These are phyloP conservation scores for Dendrocopos noguchii DNA, from an alignment of 2,113 vertebrate species.

Conservation along the genomic window DNA sequence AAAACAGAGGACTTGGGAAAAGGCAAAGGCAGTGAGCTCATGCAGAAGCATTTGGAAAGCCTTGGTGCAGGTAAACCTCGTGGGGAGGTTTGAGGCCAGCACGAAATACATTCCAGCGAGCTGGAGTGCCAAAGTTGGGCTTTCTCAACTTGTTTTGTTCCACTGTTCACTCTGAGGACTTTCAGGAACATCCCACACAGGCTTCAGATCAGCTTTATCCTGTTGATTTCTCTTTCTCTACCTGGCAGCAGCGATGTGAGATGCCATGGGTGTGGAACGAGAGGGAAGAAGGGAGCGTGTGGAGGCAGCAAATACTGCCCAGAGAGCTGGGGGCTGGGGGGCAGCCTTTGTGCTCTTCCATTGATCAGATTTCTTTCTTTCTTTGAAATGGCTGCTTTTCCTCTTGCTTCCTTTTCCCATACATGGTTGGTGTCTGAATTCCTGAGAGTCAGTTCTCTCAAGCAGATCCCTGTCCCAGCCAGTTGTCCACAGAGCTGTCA, in stretches of 20 bases:
- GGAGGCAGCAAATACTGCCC: neutral
- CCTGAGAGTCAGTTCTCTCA: neutral
- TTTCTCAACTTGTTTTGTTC: neutral
- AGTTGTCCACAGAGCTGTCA: neutral
- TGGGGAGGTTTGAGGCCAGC: neutral
- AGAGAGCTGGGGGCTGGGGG: neutral
- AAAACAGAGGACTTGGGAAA: neutral
- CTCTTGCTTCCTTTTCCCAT: neutral
- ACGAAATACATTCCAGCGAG: neutral
- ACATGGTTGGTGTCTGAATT: neutral
- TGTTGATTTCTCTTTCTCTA: neutral
- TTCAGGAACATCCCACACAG: conserved; percentile 48
- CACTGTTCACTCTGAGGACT: neutral
- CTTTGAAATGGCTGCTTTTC: neutral
- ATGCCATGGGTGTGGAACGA: neutral
- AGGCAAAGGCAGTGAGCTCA: neutral
- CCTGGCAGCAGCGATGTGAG: conserved; percentile 13
- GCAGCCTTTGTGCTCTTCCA: neutral
- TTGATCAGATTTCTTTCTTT: neutral
- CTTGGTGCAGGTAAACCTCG: neutral
- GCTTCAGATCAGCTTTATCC: neutral
- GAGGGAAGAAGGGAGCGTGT: neutral
- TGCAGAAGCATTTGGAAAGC: neutral
- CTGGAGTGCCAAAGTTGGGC: neutral
- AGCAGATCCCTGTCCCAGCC: neutral